Evolutionary conservation across 2,113 vertebrate genomes (phyloP), one percentile per base, ranked within the genome.

Genomic region (Tiliqua scincoides): DNA sequence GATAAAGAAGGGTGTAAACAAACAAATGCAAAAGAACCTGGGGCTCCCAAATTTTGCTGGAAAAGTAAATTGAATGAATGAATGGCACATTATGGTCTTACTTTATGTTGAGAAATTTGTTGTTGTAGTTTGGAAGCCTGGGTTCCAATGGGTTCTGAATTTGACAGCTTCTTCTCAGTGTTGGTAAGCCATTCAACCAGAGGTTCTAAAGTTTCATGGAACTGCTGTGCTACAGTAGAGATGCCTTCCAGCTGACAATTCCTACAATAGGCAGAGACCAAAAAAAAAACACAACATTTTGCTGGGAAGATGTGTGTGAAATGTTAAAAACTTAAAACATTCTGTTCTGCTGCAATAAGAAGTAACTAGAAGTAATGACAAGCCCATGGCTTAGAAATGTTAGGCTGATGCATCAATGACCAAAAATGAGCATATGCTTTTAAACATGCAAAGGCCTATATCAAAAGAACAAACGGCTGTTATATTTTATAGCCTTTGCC

Each of bases 101-200:
- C 99, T 97, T 98, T 98, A 89, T 99, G 98, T 88, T 98, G 98
- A 74, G 95, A 87, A 92, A 99, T 99, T 86, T 99, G 99, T 86
- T 98, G 96, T 75, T 98, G 96, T 30, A 99, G 96, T 87, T 98
- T 99, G 57, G 96, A 94, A 0, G 98, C 97, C 91, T 99, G 98
- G 0, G 98, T 99, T 88, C 99, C 98, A 79, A 98, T 96, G 83
- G 98, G 98, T 76, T 99, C 99, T 15, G 97, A 97, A 91, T 98
- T 98, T 25, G 96, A 95, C 52, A 99, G 97, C 61, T 95, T 97
- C 92, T 99, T 99, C 89, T 99, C 99, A 67, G 97, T 96, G 86
- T 95, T 27, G 0, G 94, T 94, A 1, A 99, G 96, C 98, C 99
- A 99, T 75, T 99, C 98, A 3, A 96, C 96, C 94, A 99, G 89